Percentiles rank a stretch among this genome's conserved stretches.
These are phyloP conservation scores for Onychomys leucogaster DNA, from an alignment of 2,797 vertebrate species.

Conservation along the genomic window DNA sequence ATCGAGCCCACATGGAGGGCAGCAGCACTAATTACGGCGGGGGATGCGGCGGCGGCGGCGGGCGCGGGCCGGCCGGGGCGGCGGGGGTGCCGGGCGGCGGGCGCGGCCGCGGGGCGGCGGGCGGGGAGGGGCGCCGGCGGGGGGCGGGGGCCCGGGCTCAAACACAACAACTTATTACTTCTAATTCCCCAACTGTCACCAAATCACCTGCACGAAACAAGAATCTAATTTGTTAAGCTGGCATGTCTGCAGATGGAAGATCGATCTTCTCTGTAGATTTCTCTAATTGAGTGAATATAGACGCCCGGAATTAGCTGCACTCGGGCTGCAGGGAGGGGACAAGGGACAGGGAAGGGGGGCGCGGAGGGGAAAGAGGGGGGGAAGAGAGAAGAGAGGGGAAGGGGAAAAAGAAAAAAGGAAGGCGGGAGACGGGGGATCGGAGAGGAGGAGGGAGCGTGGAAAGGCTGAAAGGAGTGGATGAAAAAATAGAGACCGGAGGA, in stretches of 20 bases:
- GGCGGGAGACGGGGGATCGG: neutral
- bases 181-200: constrained; percentile 95
- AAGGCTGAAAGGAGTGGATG: neutral
- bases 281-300: constrained; percentile 97
- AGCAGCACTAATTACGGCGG: constrained; percentile 95
- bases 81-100: constrained; percentile 65
- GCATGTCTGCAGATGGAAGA: constrained; percentile 96
- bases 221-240: constrained; percentile 97
- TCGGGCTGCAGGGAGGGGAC: constrained; percentile 81
- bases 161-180: constrained; percentile 94
- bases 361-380: neutral
- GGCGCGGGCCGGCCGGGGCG: constrained; percentile 86
- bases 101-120: constrained; percentile 68
- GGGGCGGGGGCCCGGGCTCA: constrained; percentile 85
- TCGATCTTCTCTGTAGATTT: constrained; percentile 98
- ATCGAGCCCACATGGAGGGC: constrained; percentile 98
- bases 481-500: neutral
- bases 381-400: neutral
- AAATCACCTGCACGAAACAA: constrained; percentile 97
- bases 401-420: neutral
- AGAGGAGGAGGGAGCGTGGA: neutral
- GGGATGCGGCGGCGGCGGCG: constrained; percentile 92
- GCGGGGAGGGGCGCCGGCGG: constrained; percentile 76
- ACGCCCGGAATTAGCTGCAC: constrained; percentile 91
- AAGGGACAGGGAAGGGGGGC: neutral